These are phyloP conservation scores for Lasioglossum zephyrum DNA, from an alignment of 2,888 invertebrate species.

Conservation along the genomic window DNA sequence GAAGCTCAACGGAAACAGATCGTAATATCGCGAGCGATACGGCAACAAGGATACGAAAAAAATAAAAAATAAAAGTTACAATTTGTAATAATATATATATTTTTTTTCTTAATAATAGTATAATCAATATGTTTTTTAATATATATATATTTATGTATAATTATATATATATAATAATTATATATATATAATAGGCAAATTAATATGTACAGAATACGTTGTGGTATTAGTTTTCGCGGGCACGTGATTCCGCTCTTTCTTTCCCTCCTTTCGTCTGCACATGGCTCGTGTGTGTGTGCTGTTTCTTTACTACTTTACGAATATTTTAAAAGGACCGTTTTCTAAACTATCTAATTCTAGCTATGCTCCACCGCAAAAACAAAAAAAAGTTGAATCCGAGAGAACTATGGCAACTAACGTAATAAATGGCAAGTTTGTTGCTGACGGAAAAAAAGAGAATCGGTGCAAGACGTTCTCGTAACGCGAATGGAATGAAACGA, in stretches of 20 bases:
- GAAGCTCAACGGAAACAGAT: constrained; percentile 15
- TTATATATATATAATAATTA: constrained; percentile 72
- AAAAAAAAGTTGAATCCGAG: constrained; percentile 59
- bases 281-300: constrained; percentile 14
- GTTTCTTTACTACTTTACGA: constrained; percentile 3
- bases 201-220: constrained; percentile 83
- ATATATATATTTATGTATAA: constrained; percentile 60
- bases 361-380: constrained; percentile 69
- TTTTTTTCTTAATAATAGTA: constrained; percentile 80
- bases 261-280: constrained; percentile 18
- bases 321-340: constrained; percentile 8
- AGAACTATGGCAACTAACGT: constrained; percentile 81
- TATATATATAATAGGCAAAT: constrained; percentile 78
- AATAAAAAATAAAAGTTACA: constrained; percentile 75
- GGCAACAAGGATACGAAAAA: constrained; percentile 56
- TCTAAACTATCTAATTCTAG: constrained; percentile 32
- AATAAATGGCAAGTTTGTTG: constrained; percentile 81
- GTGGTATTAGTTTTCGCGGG: constrained; percentile 78
- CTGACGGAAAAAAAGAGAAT: constrained; percentile 47
- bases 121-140: constrained; percentile 78
- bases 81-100: constrained; percentile 82
- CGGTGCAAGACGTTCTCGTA: constrained; percentile 37
- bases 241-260: constrained; percentile 47
- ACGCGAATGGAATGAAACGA: constrained; percentile 66
- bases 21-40: neutral